Percentiles rank a stretch among this genome's conserved stretches.
phyloP scores from a whole-genome alignment of 2,797 vertebrate genomes.

The Glyptemys insculpta region DNA sequence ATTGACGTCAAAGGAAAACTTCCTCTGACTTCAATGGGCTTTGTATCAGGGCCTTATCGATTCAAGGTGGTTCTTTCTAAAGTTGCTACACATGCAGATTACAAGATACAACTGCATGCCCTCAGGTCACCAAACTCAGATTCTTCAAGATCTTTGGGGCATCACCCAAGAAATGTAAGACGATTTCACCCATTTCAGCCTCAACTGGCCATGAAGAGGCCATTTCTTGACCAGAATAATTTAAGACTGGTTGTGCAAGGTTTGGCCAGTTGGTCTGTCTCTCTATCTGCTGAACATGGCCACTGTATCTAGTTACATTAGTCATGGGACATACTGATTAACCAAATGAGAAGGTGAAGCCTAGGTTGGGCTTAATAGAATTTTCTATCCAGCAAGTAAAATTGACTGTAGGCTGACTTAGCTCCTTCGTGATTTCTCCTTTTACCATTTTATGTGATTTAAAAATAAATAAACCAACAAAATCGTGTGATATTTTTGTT shows the following conservation, averaged over 20 bases:
- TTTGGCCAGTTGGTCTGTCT: not conserved
- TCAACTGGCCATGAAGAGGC: not conserved
- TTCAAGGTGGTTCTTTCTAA: not conserved
- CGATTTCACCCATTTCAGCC: not conserved
- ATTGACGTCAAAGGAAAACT: not conserved
- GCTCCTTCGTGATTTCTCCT: not conserved
- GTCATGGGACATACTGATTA: not conserved
- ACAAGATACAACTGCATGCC: not conserved
- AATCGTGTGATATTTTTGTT: accelerated
- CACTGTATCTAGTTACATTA: not conserved
- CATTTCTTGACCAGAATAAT: not conserved
- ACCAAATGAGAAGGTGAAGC: not conserved
- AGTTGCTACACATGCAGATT: not conserved
- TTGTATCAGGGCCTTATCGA: not conserved
- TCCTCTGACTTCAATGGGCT: not conserved
- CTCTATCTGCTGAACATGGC: not conserved
- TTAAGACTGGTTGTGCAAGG: accelerated
- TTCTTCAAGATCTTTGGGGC: not conserved
- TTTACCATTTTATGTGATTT: not conserved
- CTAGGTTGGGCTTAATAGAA: not conserved
- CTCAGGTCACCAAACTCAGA: not conserved
- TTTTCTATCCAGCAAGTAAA: not conserved
- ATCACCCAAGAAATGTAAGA: not conserved
- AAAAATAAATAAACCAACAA: not conserved
- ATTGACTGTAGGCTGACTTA: not conserved